Base-by-base conservation (phyloP, 1,140 invertebrate species). In the Coptotermes formosanus region DNA sequence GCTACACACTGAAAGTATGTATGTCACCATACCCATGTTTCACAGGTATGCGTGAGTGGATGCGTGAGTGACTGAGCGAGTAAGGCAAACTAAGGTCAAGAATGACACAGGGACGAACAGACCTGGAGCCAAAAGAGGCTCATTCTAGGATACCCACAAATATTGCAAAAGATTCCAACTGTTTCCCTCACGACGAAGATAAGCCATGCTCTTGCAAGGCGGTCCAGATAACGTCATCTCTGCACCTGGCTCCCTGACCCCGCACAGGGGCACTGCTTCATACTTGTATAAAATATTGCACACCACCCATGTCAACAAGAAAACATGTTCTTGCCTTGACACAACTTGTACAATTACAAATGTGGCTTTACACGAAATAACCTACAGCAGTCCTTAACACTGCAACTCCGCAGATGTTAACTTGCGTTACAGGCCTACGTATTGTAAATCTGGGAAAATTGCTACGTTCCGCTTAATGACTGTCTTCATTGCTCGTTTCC, bases 231-330 rank as follows among this genome's bases (percentile, higher is more conserved):
- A 25, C 25, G n/a, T 75, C 64, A 75, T 64, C 59, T 48, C 45
- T 64, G 59, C 14, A 64, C 9, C 59, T 64, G 12, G 64, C 64
- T 75, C 64, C 9, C 64, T 75, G 64, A 75, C 64, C 64, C 64
- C n/a, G 64, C n/a, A 14, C n/a, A 75, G 25, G n/a, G 64, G 7
- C 64, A 30, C 6, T 75, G 64, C 64, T 3, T 75, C 64, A 75
- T 75, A 75, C 64, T 75, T 30, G 64, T n/a, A 75, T n/a, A 75
- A 30, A 75, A 75, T 75, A 75, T 25, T 75, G 64, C 64, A 30
- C 25, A 16, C 25, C 9, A 30, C 64, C n/a, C 7, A 75, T 30
- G 64, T 75, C 64, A 75, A 30, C 64, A 30, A 75, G 25, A 75
- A 75, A 75, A 25, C 64, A n/a, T 75, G 64, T 75, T 75, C n/a